Evolutionary conservation across 2,113 vertebrate species (phyloP).

Genomic region (Oophaga pumilio): DNA sequence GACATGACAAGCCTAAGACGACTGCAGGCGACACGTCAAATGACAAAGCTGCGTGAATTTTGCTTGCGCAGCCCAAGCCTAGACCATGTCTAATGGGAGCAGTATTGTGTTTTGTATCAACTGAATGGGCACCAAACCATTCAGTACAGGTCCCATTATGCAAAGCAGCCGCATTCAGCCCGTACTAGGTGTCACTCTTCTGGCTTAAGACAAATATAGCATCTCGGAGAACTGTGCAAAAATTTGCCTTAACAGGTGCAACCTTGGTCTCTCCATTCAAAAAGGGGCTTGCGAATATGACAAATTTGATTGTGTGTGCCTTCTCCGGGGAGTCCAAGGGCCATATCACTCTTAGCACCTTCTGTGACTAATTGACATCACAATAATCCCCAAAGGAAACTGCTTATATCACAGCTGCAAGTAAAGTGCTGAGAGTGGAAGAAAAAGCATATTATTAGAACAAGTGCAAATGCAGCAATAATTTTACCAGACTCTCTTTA

Average conservation of each 20-base stretch:
- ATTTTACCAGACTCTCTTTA: constrained; percentile 27
- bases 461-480: constrained; percentile 54
- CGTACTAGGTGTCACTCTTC: background rate
- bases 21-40: background rate
- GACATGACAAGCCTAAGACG: too few species aligned
- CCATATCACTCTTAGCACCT: background rate
- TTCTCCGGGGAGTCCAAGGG: background rate
- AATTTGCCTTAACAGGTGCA: constrained; percentile 41
- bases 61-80: background rate
- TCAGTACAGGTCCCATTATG: background rate
- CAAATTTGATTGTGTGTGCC: constrained; percentile 35
- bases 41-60: background rate
- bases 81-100: background rate
- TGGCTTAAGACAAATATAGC: background rate
- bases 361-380: constrained; percentile 31
- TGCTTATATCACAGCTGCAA: constrained; percentile 40
- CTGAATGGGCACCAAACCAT: background rate
- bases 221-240: background rate
- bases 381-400: constrained; percentile 14
- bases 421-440: constrained; percentile 49
- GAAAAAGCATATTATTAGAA: constrained; percentile 55
- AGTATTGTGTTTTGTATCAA: background rate
- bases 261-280: constrained; percentile 5
- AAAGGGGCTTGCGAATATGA: constrained; percentile 28
- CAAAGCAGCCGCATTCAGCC: background rate